phyloP scores from a whole-genome alignment of 2,888 invertebrate genomes.

The Drosophila helvetica region DNA sequence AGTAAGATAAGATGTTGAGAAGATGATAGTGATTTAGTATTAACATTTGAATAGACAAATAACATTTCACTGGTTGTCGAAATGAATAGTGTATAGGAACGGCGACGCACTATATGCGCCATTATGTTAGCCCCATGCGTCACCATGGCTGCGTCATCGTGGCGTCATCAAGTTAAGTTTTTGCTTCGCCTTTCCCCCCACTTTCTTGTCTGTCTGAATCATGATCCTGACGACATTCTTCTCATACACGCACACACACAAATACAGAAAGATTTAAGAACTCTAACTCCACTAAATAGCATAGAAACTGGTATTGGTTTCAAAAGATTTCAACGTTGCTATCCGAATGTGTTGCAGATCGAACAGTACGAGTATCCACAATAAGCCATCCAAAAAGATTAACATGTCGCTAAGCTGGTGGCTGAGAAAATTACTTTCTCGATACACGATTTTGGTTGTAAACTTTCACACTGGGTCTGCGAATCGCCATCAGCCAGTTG shows the following conservation, averaged over 20 bases:
- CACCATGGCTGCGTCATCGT: conserved; percentile 58
- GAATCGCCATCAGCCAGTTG: not conserved
- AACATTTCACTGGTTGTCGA: not conserved
- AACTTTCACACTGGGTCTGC: not conserved
- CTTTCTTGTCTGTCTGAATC: not conserved
- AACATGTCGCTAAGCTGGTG: not conserved
- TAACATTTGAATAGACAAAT: not conserved
- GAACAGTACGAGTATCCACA: not conserved
- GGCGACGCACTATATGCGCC: not conserved
- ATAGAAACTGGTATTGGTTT: not conserved
- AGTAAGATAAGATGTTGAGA: too few species aligned
- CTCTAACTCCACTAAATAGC: not conserved
- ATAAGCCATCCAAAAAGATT: not conserved
- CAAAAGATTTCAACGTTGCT: not conserved
- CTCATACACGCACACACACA: not conserved
- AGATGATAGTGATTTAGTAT: too few species aligned
- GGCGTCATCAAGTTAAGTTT: not conserved
- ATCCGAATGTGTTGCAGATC: not conserved
- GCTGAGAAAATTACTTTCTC: not conserved
- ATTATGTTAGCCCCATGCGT: conserved; percentile 44
- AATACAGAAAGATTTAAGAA: not conserved
- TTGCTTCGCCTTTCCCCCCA: not conserved
- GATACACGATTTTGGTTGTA: not conserved
- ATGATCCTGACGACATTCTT: conserved; percentile 1
- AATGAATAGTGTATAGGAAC: not conserved